Conservation (phyloP, 2,113 vertebrate species). For the Cinclus mexicanus region DNA sequence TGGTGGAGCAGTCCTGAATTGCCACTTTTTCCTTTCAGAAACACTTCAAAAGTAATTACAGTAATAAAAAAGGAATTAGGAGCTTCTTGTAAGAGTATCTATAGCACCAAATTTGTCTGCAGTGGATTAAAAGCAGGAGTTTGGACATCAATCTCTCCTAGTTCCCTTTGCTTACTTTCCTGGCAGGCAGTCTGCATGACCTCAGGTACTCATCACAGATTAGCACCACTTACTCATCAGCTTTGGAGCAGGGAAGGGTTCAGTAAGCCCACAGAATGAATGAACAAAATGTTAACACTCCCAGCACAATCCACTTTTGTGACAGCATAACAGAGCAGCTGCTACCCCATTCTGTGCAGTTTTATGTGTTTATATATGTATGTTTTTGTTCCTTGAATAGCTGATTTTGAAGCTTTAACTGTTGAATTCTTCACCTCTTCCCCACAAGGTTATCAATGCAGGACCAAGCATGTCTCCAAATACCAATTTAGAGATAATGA, state of each 20-base stretch:
- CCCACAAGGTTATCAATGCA: slow-evolving; percentile 84
- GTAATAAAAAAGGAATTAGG: not conserved
- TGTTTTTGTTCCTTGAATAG: not conserved
- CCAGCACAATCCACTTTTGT: not conserved
- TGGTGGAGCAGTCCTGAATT: not conserved
- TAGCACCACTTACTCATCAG: not conserved
- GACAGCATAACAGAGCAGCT: not conserved
- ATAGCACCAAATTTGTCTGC: not conserved
- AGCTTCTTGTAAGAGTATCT: not conserved
- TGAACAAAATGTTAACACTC: not conserved
- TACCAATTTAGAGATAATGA: slow-evolving; percentile 78
- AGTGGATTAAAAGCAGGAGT: not conserved
- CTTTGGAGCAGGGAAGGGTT: not conserved
- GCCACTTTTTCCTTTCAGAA: not conserved
- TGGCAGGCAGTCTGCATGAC: not conserved
- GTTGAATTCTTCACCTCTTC: not conserved
- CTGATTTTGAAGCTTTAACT: not conserved
- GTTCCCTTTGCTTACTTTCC: not conserved
- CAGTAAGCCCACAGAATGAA: not conserved
- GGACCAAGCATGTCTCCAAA: slow-evolving; percentile 86
- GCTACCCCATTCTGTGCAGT: not conserved
- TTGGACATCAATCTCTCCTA: not conserved
- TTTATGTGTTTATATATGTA: not conserved
- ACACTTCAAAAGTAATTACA: not conserved
- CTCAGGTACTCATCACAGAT: not conserved